Base-by-base conservation (phyloP, 2,888 invertebrate species). In the Temnothorax rugatulus region DNA sequence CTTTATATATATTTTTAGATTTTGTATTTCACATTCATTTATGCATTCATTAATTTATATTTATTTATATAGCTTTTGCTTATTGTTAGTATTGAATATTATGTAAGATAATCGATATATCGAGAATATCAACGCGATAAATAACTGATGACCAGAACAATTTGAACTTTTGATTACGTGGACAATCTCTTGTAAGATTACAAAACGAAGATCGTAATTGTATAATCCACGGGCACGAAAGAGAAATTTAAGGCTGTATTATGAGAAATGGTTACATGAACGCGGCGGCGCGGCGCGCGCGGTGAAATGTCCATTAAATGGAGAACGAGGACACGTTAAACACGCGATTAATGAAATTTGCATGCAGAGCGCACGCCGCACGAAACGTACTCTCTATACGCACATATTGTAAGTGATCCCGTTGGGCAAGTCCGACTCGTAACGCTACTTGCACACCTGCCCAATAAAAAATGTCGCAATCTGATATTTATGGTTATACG, bases 291-390 rank as follows among this genome's bases (percentile, higher is more conserved):
- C 29, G 29, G 29, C 29, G 41, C 21, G 41, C 29, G 47, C 21
- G 47, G 64, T 68, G 83, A 61, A 75, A 73, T 66, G 84, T 57
- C 84, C 83, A 74, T 87, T 87, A 84, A 86, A 38, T 59, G 54
- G 13, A 79, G 59, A 61, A 86, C 47, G 77, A 50, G 74, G 68
- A 77, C 86, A 75, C 44, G 71, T 86, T 63, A 29, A 77, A 34
- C 73, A 11, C 41, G 54, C 77, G 82, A 86, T 87, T 84, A 77
- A 77, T 68, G 47, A 77, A 86, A 86, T 86, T 87, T 84, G 68
- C 83, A 82, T 86, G 74, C 64, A 47, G 50, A 57, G 47, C 61
- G 38, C 66, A 63, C 47, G 34, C 82, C 18, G 25, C 44, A n/a
- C n/a, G 54, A 29, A 38, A 68, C 15, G 54, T 77, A 34, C 34